Base-by-base conservation (phyloP, 2,797 vertebrate species). In the Kryptopterus vitreolus region DNA sequence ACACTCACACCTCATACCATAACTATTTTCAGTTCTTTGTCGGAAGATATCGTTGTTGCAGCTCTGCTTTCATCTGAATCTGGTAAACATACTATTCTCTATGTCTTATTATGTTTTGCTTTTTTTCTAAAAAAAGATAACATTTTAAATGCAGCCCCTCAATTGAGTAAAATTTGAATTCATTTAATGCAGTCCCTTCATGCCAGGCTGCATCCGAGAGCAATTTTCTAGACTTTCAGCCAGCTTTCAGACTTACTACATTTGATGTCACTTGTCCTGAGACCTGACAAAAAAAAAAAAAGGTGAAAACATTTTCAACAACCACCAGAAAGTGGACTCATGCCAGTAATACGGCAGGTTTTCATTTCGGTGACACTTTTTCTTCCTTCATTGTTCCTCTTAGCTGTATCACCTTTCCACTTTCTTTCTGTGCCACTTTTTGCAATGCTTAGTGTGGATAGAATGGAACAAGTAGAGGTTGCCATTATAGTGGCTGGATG, bases 401-500 rank as follows among this genome's bases (percentile, higher is more conserved):
- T 61, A 16, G 26, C 15, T 61, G 58, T 31, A 61, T 61, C 58
- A 31, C 29, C 26, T 61, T 26, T 29, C 29, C 58, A 59, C 26
- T 61, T 61, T 31, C 58, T 61, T 31, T 61, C 13, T 31, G 26
- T 29, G 15, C 26, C 58, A 61, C 58, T 61, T 61, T 61, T 26
- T 31, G 29, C 8, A 13, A 29, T 59, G 13, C 24, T 59, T 59
- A 29, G 58, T 1, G 26, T 61, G 26, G 15, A 61, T 29, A 59
- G 57, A 26, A 29, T 59, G 57, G 57, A 13, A 29, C 57, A 29
- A 59, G 24, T 59, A 59, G 59, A 35, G 55, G 46, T 84, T 84
- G 78, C 79, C 84, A 86, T 88, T 83, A 83, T 50, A 61, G 78
- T 29, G 68, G 73, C 79, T 71, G 89, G 90, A 84, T 92, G 89